phyloP scores from a whole-genome alignment of 2,888 invertebrate genomes.

The Cordilura impudica region DNA sequence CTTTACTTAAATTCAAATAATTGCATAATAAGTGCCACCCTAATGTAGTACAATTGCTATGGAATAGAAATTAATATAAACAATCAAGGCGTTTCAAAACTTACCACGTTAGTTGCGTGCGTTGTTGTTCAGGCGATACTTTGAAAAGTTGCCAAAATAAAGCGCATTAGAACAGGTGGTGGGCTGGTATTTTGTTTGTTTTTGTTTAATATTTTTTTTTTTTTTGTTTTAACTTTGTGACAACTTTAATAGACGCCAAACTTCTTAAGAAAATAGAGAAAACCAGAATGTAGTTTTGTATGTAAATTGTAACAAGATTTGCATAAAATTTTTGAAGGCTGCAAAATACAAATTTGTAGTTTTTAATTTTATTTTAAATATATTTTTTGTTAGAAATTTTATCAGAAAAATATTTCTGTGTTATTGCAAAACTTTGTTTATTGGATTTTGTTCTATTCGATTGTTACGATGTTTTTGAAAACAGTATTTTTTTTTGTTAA shows the following conservation, averaged over 20 bases:
- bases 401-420: no score
- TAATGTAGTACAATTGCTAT: no score
- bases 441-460: no score
- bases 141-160: slow-evolving; percentile 62
- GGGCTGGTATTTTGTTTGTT: slow-evolving; percentile 50
- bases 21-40: background rate
- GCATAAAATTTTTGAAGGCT: slow-evolving; percentile 21
- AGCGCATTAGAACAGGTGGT: slow-evolving; percentile 63
- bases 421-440: no score
- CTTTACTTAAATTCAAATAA: no score
- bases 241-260: slow-evolving; percentile 38
- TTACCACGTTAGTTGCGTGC: slow-evolving; percentile 60
- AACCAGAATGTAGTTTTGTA: slow-evolving; percentile 38
- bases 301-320: slow-evolving; percentile 47
- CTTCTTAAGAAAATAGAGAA: slow-evolving; percentile 51
- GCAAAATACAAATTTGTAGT: background rate
- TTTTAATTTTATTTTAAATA: background rate
- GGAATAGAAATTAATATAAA: no score
- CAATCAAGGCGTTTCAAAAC: slow-evolving; percentile 59
- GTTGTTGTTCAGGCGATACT: slow-evolving; percentile 50
- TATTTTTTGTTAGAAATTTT: background rate
- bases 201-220: slow-evolving; percentile 22
- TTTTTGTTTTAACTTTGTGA: slow-evolving; percentile 1
- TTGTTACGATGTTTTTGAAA: no score
- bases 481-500: no score